These are phyloP conservation scores for Ptilodon capucinus DNA, from an alignment of 2,888 invertebrate genomes.

Conservation along the genomic window DNA sequence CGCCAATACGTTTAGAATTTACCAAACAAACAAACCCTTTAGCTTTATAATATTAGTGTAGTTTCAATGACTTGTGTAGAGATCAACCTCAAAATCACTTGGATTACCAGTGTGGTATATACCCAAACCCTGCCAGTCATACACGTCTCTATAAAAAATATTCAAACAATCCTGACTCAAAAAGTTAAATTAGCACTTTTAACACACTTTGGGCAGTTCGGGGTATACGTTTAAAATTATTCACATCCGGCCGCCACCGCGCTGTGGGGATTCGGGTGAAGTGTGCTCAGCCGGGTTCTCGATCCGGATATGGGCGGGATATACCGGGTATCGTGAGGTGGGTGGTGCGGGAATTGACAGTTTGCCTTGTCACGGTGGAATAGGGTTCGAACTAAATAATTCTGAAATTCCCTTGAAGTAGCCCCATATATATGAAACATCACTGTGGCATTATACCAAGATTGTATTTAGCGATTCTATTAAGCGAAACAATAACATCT, in stretches of 20 bases:
- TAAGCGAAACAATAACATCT: too few relatives aligned
- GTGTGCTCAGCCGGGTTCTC: constrained; percentile 21
- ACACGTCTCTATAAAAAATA: neutral
- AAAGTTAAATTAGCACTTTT: constrained; percentile 18
- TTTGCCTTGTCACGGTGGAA: neutral
- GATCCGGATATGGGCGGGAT: constrained; percentile 9
- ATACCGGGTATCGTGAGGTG: neutral
- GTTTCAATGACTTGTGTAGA: too few relatives aligned
- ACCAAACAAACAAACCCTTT: too few relatives aligned
- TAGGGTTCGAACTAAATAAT: neutral
- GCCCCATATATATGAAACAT: too few relatives aligned
- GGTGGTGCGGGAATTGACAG: neutral
- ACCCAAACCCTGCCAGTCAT: neutral
- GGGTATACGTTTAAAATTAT: constrained; percentile 14
- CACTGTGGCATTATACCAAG: too few relatives aligned
- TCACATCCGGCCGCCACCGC: neutral
- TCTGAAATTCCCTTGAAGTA: neutral
- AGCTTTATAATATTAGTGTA: too few relatives aligned
- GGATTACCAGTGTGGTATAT: too few relatives aligned
- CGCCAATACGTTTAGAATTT: too few relatives aligned
- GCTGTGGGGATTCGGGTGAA: constrained; percentile 1
- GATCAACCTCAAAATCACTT: too few relatives aligned
- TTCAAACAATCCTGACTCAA: neutral
- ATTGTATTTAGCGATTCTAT: too few relatives aligned
- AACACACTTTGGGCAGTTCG: constrained; percentile 3